These are phyloP conservation scores for Eristalis arbustorum DNA, from an alignment of 2,888 invertebrate species.

Conservation along the genomic window DNA sequence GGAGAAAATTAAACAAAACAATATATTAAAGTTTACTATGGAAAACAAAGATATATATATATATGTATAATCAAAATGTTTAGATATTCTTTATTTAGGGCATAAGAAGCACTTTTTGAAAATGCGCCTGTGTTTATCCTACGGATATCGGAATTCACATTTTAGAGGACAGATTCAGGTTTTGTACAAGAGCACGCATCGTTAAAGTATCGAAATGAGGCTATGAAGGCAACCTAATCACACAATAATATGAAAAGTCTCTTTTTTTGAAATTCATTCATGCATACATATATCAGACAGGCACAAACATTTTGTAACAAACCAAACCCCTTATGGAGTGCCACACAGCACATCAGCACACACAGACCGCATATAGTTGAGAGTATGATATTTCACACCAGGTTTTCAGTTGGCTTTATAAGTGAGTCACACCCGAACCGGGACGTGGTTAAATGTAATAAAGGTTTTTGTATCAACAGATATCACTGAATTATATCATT, in stretches of 20 bases:
- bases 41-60: neutral
- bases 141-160: constrained; percentile 54
- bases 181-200: constrained; percentile 52
- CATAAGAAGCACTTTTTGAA: constrained; percentile 62
- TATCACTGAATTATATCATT: constrained; percentile 3
- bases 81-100: constrained; percentile 65
- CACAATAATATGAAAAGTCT: constrained; percentile 31
- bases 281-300: neutral
- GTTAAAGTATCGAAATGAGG: constrained; percentile 62
- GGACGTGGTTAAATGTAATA: constrained; percentile 25
- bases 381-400: constrained; percentile 28
- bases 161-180: constrained; percentile 34
- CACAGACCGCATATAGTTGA: constrained; percentile 31
- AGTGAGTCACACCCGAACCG: constrained; percentile 41
- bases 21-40: constrained; percentile 15
- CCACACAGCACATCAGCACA: neutral
- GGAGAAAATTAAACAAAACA: neutral
- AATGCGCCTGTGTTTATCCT: constrained; percentile 67
- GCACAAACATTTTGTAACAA: constrained; percentile 16
- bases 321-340: neutral
- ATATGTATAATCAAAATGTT: constrained; percentile 46
- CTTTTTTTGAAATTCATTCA: constrained; percentile 17
- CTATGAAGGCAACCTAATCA: constrained; percentile 51
- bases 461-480: constrained; percentile 54
- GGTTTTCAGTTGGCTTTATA: constrained; percentile 53